Conservation (phyloP, 2,797 vertebrate species). For the Oophaga sylvatica region DNA sequence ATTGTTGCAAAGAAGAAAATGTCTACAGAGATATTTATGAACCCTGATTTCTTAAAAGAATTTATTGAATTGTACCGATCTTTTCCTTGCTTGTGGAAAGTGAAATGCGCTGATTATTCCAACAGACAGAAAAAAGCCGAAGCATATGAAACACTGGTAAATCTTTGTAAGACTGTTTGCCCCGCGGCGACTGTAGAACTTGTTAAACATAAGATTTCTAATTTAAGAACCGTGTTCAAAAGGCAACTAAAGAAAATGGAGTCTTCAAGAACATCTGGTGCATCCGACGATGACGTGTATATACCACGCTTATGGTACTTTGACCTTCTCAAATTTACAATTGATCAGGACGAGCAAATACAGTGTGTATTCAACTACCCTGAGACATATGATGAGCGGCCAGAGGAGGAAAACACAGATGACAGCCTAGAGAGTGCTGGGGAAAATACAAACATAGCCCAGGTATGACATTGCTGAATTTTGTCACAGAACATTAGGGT, state of each 20-base stretch:
- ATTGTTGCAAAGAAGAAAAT: constrained; percentile 40
- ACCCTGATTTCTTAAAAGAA: constrained; percentile 47
- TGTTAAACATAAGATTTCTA: constrained; percentile 49
- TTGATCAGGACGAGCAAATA: constrained; percentile 22
- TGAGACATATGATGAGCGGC: constrained; percentile 31
- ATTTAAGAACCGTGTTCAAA: constrained; percentile 48
- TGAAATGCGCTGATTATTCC: constrained; percentile 43
- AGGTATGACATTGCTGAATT: constrained; percentile 26
- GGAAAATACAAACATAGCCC: constrained; percentile 32
- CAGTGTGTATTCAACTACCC: constrained; percentile 20
- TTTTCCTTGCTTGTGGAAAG: constrained; percentile 47
- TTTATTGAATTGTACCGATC: constrained; percentile 40
- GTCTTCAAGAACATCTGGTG: constrained; percentile 34
- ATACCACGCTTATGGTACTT: constrained; percentile 51
- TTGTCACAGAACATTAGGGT: background rate
- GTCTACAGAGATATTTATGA: constrained; percentile 46
- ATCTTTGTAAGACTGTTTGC: constrained; percentile 39
- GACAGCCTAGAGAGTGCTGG: constrained; percentile 49
- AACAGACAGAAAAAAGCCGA: constrained; percentile 45
- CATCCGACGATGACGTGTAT: constrained; percentile 33
- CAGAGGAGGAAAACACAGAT: constrained; percentile 47
- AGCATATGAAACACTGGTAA: constrained; percentile 19
- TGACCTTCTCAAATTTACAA: constrained; percentile 43
- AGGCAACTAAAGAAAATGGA: constrained; percentile 50
- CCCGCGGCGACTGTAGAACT: constrained; percentile 35